phyloP scores from a whole-genome alignment of 1,140 invertebrate genomes.

The Pararge aegeria region DNA sequence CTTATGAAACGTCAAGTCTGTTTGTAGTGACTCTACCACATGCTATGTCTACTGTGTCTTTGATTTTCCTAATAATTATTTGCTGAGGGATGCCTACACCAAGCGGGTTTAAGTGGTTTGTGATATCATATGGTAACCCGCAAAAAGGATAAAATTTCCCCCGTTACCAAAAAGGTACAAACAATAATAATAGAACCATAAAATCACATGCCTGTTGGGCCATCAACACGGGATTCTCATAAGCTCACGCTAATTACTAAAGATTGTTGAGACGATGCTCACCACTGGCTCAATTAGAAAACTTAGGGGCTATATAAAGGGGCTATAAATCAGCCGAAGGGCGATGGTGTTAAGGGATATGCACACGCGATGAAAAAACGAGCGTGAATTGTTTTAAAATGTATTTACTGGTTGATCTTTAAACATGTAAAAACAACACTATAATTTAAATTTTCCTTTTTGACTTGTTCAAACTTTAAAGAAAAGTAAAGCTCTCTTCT shows the following conservation, averaged over 20 bases:
- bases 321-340: conserved; percentile 67
- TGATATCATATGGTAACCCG: too few species aligned
- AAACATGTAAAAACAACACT: neutral
- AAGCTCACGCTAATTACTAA: conserved; percentile 60
- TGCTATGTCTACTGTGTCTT: too few species aligned
- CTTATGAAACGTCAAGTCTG: too few species aligned
- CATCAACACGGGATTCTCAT: conserved; percentile 49
- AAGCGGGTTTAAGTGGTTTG: too few species aligned
- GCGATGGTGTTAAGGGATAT: conserved; percentile 47
- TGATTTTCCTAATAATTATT: too few species aligned
- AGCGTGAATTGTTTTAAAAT: neutral
- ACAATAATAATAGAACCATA: conserved; percentile 30
- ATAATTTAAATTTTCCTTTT: too few species aligned
- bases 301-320: conserved; percentile 69
- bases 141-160: too few species aligned
- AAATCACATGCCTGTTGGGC: conserved; percentile 33
- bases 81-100: too few species aligned
- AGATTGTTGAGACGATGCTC: conserved; percentile 53
- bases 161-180: neutral
- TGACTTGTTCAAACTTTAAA: too few species aligned
- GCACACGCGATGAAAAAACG: conserved; percentile 22
- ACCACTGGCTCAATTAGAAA: conserved; percentile 62
- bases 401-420: neutral
- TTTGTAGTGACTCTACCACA: too few species aligned
- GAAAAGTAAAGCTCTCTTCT: too few species aligned